Conservation (phyloP, 2,888 invertebrate genomes). For the Cerceris ruficornis region DNA sequence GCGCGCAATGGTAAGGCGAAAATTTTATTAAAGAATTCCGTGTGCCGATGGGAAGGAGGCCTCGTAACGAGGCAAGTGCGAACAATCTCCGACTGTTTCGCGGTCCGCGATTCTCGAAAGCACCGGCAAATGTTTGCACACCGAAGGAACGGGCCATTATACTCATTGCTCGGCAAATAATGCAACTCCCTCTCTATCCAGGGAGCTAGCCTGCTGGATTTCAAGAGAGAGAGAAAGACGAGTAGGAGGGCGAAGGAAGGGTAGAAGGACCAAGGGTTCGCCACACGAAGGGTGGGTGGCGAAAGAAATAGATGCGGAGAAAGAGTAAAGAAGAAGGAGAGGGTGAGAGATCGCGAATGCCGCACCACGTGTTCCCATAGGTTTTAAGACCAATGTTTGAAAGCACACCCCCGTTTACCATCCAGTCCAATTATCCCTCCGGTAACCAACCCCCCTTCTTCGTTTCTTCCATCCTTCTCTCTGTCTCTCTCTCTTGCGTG, state of each 20-base stretch:
- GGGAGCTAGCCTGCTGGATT: constrained; percentile 48
- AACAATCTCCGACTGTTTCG: constrained; percentile 50
- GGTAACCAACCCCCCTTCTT: constrained; percentile 44
- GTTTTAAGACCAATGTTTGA: constrained; percentile 58
- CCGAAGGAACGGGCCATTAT: constrained; percentile 61
- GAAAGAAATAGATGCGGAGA: not conserved
- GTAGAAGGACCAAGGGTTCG: constrained; percentile 4
- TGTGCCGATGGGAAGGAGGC: constrained; percentile 21
- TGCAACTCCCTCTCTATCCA: constrained; percentile 51
- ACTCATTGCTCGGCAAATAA: constrained; percentile 72
- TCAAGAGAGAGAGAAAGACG: constrained; percentile 26
- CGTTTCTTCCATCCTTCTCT: constrained; percentile 32
- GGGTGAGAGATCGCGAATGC: constrained; percentile 16
- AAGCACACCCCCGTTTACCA: constrained; percentile 66
- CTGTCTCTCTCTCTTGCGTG: constrained; percentile 26
- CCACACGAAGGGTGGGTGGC: constrained; percentile 5
- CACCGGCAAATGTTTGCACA: constrained; percentile 60
- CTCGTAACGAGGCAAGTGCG: constrained; percentile 56
- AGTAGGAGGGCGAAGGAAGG: constrained; percentile 10
- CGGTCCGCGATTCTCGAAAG: constrained; percentile 54
- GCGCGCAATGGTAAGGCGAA: constrained; percentile 10
- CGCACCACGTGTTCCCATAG: constrained; percentile 57
- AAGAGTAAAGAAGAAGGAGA: constrained; percentile 13
- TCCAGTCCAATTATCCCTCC: constrained; percentile 74
- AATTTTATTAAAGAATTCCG: constrained; percentile 46